Base-by-base conservation (phyloP, 2,113 vertebrate species). In the Desmodus rotundus region DNA sequence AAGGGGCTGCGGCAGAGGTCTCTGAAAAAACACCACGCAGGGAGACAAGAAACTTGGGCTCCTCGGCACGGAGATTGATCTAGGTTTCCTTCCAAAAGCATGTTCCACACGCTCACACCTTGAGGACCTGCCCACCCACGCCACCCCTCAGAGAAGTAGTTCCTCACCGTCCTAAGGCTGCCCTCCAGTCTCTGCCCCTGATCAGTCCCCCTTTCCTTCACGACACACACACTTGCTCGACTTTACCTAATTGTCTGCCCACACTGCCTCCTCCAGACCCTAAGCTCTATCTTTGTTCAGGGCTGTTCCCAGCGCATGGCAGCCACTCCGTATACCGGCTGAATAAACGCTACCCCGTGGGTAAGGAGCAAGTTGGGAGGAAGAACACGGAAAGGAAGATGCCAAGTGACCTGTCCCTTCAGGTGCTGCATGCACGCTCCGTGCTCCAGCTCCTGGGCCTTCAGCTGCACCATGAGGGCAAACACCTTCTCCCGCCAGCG, bases 401-500 rank as follows among this genome's bases (percentile, higher is more conserved):
- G 31, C 68, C 70, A 26, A 67, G 89, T 11, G 15, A 98, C 98
- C 98, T 98, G 97, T 47, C 89, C 93, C 56, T 88, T 96, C 74
- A 98, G 97, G 61, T 36, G 73, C 28, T 87, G 56, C 50, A 63
- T 33, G 4, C 58, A 41, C 1, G 90, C 80, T 26, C 87, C 83
- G 36, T 98, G 98, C 72, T 97, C 90, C 74, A 98, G 96, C 31
- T 98, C 97, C 92, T 98, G 98, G 15, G 97, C 91, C 89, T 98
- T 98, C 11, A 98, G 97, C 97, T 98, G 98, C 33, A 98, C 98
- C 98, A 98, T 95, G 22, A 98, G 97, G 22, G 95, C 81, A 70
- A 98, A 98, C n/a, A 98, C 98, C 87, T 98, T 98, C 89, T 98
- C 98, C 56, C 98, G 97, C 98, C 98, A 98, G 19, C 95, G 14